Conservation (phyloP, 2,797 vertebrate species). For the Aplochiton taeniatus region DNA sequence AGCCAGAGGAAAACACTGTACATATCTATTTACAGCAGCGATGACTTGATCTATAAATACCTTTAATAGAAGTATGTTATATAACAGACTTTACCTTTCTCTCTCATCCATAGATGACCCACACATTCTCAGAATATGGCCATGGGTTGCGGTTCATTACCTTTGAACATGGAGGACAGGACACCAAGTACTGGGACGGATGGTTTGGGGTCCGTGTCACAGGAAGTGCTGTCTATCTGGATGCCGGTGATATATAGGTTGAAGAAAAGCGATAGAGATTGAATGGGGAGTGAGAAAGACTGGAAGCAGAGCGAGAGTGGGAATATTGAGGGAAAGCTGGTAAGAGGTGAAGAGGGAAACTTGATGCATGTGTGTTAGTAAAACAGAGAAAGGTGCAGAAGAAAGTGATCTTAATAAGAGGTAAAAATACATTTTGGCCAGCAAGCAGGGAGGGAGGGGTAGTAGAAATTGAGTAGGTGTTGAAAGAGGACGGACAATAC, state of each 20-base stretch:
- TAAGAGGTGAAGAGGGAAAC: background rate
- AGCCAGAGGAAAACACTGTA: background rate
- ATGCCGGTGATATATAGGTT: constrained; percentile 62
- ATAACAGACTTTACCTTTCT: background rate
- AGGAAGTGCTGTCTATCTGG: constrained; percentile 82
- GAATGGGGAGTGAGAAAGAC: background rate
- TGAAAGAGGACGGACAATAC: too few relatives aligned
- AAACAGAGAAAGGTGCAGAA: background rate
- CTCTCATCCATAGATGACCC: constrained; percentile 74
- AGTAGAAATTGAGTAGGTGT: background rate
- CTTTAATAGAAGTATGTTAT: background rate
- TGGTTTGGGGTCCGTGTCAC: constrained; percentile 92
- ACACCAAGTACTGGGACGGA: constrained; percentile 89
- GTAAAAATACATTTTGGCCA: background rate
- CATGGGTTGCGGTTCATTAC: constrained; percentile 84
- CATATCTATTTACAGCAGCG: background rate
- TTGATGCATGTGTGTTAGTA: too few relatives aligned
- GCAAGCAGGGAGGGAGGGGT: background rate
- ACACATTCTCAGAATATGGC: constrained; percentile 84
- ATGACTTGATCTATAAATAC: background rate
- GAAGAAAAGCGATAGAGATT: too few relatives aligned
- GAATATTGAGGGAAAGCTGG: too few relatives aligned
- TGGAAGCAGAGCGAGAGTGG: background rate
- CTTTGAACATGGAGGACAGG: constrained; percentile 91
- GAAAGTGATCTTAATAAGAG: background rate